Evolutionary conservation across 64 coral and sea anemone species (phyloP).

Genomic region (Montipora foliosa): DNA sequence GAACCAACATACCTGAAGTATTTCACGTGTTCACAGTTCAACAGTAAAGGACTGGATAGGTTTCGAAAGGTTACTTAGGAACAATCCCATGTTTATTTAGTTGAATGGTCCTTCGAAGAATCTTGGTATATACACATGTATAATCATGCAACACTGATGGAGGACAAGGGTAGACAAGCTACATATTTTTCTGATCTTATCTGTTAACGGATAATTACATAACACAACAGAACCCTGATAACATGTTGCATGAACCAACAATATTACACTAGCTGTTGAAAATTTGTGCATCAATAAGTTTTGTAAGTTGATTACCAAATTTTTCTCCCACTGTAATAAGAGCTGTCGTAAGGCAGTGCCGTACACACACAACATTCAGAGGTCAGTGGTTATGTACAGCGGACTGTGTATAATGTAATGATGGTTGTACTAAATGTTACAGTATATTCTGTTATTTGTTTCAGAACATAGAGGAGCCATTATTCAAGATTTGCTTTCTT

Average conservation of each 20-base stretch:
- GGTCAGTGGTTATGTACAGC: not conserved
- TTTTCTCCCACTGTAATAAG: constrained; percentile 18
- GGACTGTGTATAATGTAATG: not conserved
- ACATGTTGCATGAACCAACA: not conserved
- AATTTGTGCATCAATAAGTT: not conserved
- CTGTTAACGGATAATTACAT: too few species aligned
- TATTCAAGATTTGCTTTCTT: constrained; percentile 16
- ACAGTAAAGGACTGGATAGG: too few species aligned
- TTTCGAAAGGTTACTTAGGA: too few species aligned
- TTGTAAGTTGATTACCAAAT: not conserved
- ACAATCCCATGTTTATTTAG: too few species aligned
- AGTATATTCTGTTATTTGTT: constrained; percentile 17
- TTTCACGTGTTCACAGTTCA: too few species aligned
- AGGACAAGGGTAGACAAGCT: too few species aligned
- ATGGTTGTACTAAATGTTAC: constrained; percentile 8
- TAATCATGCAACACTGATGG: too few species aligned
- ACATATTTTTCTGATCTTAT: too few species aligned
- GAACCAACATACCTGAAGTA: too few species aligned
- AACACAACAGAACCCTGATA: not conserved
- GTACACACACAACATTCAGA: not conserved
- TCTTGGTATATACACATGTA: too few species aligned
- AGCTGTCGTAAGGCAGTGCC: not conserved
- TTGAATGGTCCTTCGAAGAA: too few species aligned
- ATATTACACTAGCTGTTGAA: not conserved
- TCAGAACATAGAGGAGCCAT: constrained; percentile 13